These are phyloP conservation scores for Latheticus oryzae DNA, from an alignment of 2,888 invertebrate genomes.

Conservation along the genomic window DNA sequence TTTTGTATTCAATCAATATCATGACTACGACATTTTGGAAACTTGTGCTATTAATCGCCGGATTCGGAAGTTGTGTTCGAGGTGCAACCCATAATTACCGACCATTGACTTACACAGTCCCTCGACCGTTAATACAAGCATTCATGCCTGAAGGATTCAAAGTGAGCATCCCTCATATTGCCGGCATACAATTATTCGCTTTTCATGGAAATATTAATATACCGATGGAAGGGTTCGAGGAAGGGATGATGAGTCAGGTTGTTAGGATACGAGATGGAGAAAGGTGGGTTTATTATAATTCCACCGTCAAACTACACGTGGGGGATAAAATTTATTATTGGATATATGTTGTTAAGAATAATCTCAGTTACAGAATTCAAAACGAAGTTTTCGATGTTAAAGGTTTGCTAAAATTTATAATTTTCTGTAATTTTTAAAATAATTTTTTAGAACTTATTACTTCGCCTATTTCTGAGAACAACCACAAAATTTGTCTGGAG, in stretches of 20 bases:
- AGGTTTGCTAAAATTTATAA: slow-evolving; percentile 39
- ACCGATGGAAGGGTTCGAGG: slow-evolving; percentile 55
- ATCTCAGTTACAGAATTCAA: slow-evolving; percentile 57
- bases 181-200: slow-evolving; percentile 62
- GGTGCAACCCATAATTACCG: slow-evolving; percentile 30
- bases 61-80: slow-evolving; percentile 18
- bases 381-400: slow-evolving; percentile 50
- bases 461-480: background rate
- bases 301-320: slow-evolving; percentile 47
- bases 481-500: background rate
- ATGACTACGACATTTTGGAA: slow-evolving; percentile 10
- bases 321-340: slow-evolving; percentile 62
- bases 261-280: slow-evolving; percentile 43
- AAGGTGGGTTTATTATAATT: slow-evolving; percentile 58
- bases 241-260: slow-evolving; percentile 58
- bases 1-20: slow-evolving; percentile 4
- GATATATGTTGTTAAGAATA: slow-evolving; percentile 59
- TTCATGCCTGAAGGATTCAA: slow-evolving; percentile 61
- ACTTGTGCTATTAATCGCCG: slow-evolving; percentile 27
- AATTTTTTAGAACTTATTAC: background rate
- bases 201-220: slow-evolving; percentile 65
- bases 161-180: slow-evolving; percentile 63
- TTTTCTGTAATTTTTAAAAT: background rate
- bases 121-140: slow-evolving; percentile 59
- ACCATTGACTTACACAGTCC: slow-evolving; percentile 54